Base-by-base conservation (phyloP, 1,140 invertebrate genomes). In the Neodiprion lecontei region DNA sequence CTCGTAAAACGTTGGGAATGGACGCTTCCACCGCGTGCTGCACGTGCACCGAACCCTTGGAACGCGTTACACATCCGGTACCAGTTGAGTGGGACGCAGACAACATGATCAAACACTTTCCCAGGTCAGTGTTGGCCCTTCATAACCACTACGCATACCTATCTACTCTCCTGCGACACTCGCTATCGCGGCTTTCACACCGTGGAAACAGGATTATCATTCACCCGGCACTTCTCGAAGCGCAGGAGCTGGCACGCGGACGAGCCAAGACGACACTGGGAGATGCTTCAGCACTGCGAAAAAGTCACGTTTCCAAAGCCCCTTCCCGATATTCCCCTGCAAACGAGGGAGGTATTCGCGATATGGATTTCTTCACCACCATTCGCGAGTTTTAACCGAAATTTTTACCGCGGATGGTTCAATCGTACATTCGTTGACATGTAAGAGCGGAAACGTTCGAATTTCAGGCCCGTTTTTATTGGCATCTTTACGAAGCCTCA, bases 401-500 rank as follows among this genome's bases (percentile, higher is more conserved):
- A 40, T 0, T 40, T 72, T 72, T 75, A 69, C 71, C 74, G 48
- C 61, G 47, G 61, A 21, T 23, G n/a, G 21, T 72, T 17, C 50
- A 28, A 48, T 10, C 69, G 70, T 72, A 70, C 50, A 74, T 70
- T 17, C 70, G 76, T 69, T 49, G 69, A 72, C 66, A 61, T 73
- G n/a, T 21, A 23, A 17, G 50, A 74, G 61, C 66, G 48, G 48
- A 74, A 48, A 73, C 72, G 47, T 71, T 67, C 69, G 74, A 23
- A 69, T 78, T 78, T 72, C 76, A 81, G 79, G 78, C 79, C 74
- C 79, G 79, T 75, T 81, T 80, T 77, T 81, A 80, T 75, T 80
- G 78, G 80, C 75, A 79, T 71, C 70, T 81, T 50, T 79, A 79
- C 70, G 70, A 74, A 11, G 69, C 74, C 48, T 76, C 72, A 14